Evolutionary conservation across 2,113 vertebrate genomes (phyloP), one percentile per base, ranked within the genome.

Genomic region (Ceyx cyanopectus): DNA sequence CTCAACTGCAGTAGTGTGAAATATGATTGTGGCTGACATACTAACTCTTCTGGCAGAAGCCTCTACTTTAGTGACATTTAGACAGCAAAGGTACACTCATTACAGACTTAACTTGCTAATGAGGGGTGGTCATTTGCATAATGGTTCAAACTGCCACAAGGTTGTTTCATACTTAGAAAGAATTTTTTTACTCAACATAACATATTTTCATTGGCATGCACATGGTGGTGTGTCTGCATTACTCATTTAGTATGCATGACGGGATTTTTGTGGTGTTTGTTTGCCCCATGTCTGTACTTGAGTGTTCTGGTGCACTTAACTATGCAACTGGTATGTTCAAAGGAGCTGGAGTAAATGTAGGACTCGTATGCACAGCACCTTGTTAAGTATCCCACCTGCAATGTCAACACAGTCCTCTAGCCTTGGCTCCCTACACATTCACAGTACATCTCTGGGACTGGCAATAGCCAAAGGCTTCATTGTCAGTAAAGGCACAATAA

Each of bases 161-260:
- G n/a, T 19, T 37, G 23, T 12, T 87, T 22, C 29, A 48, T 10
- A 12, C 40, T 46, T 53, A 60, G 10, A 19, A 51, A 18, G 4
- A 54, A 26, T 7, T 10, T 22, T 81, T 57, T 63, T n/a, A 20
- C 8, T 18, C 40, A 72, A 5, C 13, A 1, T 26, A 32, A 74
- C 1, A 1, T 12, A 5, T n/a, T 90, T 48, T 67, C 14, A 30
- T 27, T 26, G 45, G 66, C 24, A 53, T 2, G 8, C 9, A 20
- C 30, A 37, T 6, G 26, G 45, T 0, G 0, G 20, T 29, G 18
- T 23, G 29, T 19, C 8, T 65, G 10, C 16, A 11, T 26, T 32
- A 34, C 11, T 18, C 19, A 26, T 54, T 18, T 27, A 23, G 23
- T 30, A 30, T 14, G 13, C 8, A 1, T 7, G 12, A 56, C 14